Conservation (phyloP, 2,888 invertebrate species). For the Tenthredo livida region DNA sequence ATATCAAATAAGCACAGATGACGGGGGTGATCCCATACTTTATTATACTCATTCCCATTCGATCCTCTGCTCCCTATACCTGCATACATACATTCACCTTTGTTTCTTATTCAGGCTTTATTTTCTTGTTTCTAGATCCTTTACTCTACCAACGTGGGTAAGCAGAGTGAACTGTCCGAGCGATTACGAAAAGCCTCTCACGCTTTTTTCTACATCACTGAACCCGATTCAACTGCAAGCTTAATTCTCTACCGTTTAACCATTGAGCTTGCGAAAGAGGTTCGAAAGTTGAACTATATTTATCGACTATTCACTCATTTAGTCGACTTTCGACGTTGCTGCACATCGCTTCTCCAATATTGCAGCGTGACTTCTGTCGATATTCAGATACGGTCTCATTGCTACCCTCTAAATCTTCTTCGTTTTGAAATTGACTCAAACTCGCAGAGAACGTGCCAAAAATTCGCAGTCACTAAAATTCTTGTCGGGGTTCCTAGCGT, state of each 20-base stretch:
- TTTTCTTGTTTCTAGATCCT: background rate
- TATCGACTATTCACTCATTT: background rate
- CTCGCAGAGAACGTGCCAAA: background rate
- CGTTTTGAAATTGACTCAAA: background rate
- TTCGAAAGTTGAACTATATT: background rate
- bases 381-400: background rate
- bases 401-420: background rate
- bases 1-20: conserved; percentile 13
- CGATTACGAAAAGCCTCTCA: background rate
- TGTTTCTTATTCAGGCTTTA: background rate
- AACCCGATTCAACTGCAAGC: background rate
- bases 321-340: background rate
- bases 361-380: background rate
- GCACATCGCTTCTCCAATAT: background rate
- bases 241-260: background rate
- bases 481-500: background rate
- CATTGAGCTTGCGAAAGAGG: background rate
- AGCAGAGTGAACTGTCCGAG: conserved; percentile 4
- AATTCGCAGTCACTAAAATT: background rate
- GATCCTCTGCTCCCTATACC: background rate
- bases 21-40: background rate
- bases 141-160: background rate
- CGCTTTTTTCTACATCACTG: conserved; percentile 4
- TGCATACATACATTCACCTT: background rate
- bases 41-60: conserved; percentile 1